A percentile compares a stretch with the other conserved stretches of the same genome.
Conservation (phyloP, 1,140 invertebrate species). For the Saccostrea cuccullata region DNA sequence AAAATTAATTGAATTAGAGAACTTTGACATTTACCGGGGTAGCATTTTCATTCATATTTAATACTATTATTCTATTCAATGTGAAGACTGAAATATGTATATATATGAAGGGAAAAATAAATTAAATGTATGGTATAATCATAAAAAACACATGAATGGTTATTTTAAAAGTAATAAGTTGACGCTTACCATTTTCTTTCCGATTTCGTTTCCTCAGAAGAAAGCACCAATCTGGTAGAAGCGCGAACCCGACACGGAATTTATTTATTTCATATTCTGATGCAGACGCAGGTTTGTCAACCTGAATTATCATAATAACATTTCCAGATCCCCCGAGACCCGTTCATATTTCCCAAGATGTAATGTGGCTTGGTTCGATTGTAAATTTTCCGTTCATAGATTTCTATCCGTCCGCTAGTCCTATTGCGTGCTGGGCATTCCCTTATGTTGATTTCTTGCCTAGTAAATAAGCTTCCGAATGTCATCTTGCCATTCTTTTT, state of each 20-base stretch:
- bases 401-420: background rate
- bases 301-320: slow-evolving; percentile 22
- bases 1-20: no score
- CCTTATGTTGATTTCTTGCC: background rate
- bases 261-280: slow-evolving; percentile 13
- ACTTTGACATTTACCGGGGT: no score
- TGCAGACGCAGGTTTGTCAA: slow-evolving; percentile 5
- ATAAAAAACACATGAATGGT: no score
- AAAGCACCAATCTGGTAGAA: background rate
- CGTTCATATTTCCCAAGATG: slow-evolving; percentile 14
- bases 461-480: background rate
- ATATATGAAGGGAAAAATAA: no score
- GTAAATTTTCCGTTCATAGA: background rate
- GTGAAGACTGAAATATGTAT: no score
- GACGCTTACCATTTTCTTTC: background rate
- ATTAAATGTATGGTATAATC: no score
- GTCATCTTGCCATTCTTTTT: background rate
- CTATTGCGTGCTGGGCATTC: background rate
- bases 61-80: no score
- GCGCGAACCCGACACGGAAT: background rate
- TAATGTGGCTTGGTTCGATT: background rate
- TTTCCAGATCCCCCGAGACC: background rate
- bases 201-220: slow-evolving; percentile 11
- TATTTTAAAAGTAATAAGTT: background rate
- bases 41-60: no score